Evolutionary conservation across 2,888 invertebrate species (phyloP).

Genomic region (Drosophila pseudotalamancana): DNA sequence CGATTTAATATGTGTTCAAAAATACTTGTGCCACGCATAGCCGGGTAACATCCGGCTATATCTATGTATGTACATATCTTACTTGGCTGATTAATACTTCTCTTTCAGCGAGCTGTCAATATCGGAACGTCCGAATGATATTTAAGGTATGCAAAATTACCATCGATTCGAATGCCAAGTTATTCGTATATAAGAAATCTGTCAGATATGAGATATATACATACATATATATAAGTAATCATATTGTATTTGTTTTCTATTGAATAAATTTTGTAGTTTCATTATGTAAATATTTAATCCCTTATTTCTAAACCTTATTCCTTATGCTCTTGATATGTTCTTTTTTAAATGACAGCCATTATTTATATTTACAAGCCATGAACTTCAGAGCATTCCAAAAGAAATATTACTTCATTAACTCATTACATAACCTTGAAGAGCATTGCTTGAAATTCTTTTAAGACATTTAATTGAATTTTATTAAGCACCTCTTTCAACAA

Average conservation of each 20-base stretch:
- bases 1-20: too few species aligned
- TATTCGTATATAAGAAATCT: not conserved
- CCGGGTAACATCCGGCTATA: not conserved
- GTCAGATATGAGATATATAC: not conserved
- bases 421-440: not conserved
- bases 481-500: too few species aligned
- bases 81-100: not conserved
- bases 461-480: too few species aligned
- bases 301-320: too few species aligned
- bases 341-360: not conserved
- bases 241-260: not conserved
- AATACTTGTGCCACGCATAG: not conserved
- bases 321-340: not conserved
- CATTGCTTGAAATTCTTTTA: too few species aligned
- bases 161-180: not conserved
- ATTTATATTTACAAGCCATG: not conserved
- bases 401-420: not conserved
- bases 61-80: not conserved
- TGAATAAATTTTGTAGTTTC: not conserved
- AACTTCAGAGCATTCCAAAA: not conserved
- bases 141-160: not conserved
- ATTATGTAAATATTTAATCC: not conserved
- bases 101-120: constrained; percentile 3
- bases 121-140: not conserved
- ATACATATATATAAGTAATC: not conserved